Evolutionary conservation across 2,888 invertebrate genomes (phyloP).

Genomic region (Leptinotarsa rubiginosa): DNA sequence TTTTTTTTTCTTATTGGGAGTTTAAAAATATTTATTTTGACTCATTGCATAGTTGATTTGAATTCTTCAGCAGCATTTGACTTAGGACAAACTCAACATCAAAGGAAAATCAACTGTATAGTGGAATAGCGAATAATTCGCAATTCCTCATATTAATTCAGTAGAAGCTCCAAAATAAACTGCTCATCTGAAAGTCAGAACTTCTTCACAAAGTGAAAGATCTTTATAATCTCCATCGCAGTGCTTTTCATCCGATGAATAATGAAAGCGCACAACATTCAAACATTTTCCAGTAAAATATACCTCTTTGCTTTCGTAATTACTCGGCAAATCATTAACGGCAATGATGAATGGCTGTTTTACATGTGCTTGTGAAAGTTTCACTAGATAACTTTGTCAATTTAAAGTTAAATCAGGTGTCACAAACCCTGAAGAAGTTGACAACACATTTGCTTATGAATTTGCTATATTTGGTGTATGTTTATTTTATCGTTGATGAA

Average conservation of each 20-base stretch:
- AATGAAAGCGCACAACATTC: slow-evolving; percentile 22
- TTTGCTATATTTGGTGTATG: slow-evolving; percentile 10
- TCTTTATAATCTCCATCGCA: slow-evolving; percentile 23
- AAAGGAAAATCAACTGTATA: not conserved
- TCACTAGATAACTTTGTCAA: slow-evolving; percentile 39
- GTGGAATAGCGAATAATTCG: not conserved
- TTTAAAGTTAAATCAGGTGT: slow-evolving; percentile 38
- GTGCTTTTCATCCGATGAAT: slow-evolving; percentile 19
- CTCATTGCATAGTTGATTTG: not conserved
- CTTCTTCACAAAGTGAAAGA: slow-evolving; percentile 19
- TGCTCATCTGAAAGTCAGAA: slow-evolving; percentile 20
- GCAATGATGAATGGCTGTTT: slow-evolving; percentile 42
- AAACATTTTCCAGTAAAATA: slow-evolving; percentile 37
- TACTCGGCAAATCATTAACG: slow-evolving; percentile 39
- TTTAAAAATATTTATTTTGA: not conserved
- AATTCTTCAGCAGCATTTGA: not conserved
- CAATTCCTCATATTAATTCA: not conserved
- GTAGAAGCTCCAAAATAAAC: not conserved
- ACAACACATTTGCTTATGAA: slow-evolving; percentile 28
- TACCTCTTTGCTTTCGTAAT: slow-evolving; percentile 34
- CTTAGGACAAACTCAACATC: not conserved
- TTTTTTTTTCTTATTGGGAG: too few species aligned
- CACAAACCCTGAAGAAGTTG: slow-evolving; percentile 36
- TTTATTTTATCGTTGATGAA: too few species aligned
- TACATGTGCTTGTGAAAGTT: slow-evolving; percentile 42